Conservation (phyloP, 2,113 vertebrate genomes). For the Hemicordylus capensis region DNA sequence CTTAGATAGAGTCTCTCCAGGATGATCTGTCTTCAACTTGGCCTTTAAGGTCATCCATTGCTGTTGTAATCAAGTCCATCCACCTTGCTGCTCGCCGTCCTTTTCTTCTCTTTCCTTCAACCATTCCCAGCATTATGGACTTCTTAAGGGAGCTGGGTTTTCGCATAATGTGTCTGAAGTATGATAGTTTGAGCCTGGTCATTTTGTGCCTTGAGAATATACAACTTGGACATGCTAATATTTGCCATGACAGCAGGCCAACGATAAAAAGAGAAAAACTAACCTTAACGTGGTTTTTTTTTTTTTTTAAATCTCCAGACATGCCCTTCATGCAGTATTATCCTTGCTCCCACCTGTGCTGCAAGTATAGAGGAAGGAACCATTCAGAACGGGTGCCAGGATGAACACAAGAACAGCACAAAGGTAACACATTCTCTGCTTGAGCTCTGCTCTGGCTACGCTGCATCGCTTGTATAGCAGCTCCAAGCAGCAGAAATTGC, state of each 20-base stretch:
- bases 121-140: no score
- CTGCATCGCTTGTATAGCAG: constrained; percentile 11
- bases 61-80: no score
- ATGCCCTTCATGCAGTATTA: constrained; percentile 84
- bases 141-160: no score
- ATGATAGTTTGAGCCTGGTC: no score
- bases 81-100: no score
- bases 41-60: no score
- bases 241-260: neutral
- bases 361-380: constrained; percentile 78
- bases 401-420: constrained; percentile 82
- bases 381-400: constrained; percentile 85
- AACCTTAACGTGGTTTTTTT: neutral
- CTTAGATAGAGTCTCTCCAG: no score
- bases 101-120: no score
- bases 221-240: neutral
- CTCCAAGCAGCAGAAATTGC: neutral
- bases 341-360: constrained; percentile 77
- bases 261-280: constrained; percentile 4
- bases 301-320: constrained; percentile 77
- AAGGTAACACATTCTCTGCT: constrained; percentile 79
- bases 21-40: no score
- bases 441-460: constrained; percentile 22
- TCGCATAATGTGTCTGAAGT: no score
- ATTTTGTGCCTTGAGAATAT: no score